Percentiles rank a stretch among this genome's conserved stretches.
Conservation (phyloP, 2,888 invertebrate genomes). For the Syrphus vitripennis region DNA sequence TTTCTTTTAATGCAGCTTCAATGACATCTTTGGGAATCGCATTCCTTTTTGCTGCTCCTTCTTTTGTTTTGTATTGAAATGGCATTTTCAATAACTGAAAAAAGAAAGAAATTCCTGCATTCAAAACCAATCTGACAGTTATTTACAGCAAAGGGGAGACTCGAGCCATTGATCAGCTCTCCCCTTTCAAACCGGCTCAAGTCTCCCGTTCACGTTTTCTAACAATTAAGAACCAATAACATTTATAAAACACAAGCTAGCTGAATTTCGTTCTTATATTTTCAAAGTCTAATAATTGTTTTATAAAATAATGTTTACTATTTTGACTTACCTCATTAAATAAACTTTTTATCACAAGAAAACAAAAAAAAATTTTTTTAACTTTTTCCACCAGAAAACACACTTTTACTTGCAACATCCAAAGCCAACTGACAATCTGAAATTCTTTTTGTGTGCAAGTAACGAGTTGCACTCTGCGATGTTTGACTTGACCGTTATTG, state of each 20-base stretch:
- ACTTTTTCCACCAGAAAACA: background rate
- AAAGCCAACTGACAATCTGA: background rate
- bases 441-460: too few species aligned
- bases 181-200: too few species aligned
- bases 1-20: background rate
- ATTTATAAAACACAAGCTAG: too few species aligned
- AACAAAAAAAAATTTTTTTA: background rate
- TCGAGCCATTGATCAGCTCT: background rate
- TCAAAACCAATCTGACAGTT: background rate
- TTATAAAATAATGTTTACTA: background rate
- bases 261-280: background rate
- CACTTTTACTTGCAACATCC: background rate
- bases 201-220: too few species aligned
- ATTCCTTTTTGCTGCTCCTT: background rate
- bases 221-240: too few species aligned
- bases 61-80: background rate
- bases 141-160: background rate
- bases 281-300: background rate
- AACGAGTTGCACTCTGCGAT: background rate
- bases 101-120: background rate
- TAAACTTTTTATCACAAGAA: background rate
- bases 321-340: background rate
- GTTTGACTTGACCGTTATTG: background rate
- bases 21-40: background rate
- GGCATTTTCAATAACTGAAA: background rate